These are phyloP conservation scores for Acropternis orthonyx DNA, from an alignment of 2,797 vertebrate species.

Conservation along the genomic window DNA sequence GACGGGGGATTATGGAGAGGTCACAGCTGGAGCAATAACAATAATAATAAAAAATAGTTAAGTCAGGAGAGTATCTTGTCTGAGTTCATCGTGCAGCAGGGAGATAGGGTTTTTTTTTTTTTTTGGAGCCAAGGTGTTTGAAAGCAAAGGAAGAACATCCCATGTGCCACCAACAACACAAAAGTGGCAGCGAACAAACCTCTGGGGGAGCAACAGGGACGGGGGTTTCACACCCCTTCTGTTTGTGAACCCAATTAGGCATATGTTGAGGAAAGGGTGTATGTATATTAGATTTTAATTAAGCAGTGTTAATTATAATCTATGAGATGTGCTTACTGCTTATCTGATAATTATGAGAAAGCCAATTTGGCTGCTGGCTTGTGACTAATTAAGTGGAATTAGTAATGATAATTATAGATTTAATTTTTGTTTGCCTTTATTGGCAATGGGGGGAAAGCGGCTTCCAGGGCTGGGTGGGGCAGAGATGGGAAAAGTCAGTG, in stretches of 20 bases:
- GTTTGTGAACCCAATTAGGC: constrained; percentile 76
- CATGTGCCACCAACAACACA: neutral
- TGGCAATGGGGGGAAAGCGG: constrained; percentile 57
- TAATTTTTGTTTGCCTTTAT: constrained; percentile 80
- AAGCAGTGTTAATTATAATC: constrained; percentile 87
- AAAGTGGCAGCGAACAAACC: neutral
- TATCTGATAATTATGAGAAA: constrained; percentile 87
- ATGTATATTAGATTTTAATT: constrained; percentile 86
- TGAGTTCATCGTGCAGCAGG: neutral
- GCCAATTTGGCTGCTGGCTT: constrained; percentile 85
- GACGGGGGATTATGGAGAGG: constrained; percentile 63
- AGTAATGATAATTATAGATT: constrained; percentile 86
- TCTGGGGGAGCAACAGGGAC: neutral
- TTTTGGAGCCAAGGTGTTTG: neutral
- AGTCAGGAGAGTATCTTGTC: neutral
- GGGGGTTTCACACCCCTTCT: constrained; percentile 50
- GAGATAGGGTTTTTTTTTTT: neutral
- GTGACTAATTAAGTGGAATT: constrained; percentile 86
- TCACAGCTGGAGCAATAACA: constrained; percentile 54
- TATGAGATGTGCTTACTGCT: constrained; percentile 85
- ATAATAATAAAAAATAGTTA: constrained; percentile 58
- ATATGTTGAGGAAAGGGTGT: constrained; percentile 77
- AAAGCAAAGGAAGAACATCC: neutral
- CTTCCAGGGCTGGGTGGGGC: neutral
- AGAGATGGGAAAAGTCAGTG: neutral